These are phyloP conservation scores for Ramazzottius varieornatus DNA, from an alignment of 2,888 invertebrate species.

Conservation along the genomic window DNA sequence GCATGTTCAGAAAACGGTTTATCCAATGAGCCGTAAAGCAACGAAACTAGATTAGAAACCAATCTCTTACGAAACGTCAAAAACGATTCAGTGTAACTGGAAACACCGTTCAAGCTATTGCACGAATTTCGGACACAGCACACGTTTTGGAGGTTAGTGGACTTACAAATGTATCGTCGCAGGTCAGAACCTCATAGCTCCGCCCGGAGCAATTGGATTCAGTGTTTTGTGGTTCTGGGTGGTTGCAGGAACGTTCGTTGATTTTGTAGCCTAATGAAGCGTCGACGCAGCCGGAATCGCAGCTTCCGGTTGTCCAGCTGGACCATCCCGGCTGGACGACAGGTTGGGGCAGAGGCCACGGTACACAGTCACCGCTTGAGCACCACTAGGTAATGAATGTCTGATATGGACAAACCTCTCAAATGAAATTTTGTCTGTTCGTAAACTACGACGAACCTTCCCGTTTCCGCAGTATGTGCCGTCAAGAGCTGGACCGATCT, in stretches of 20 bases:
- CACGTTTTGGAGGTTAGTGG: no score
- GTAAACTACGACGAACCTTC: background rate
- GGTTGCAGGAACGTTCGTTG: background rate
- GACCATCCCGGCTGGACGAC: background rate
- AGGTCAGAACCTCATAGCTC: background rate
- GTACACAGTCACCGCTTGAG: background rate
- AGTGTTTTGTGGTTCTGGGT: background rate
- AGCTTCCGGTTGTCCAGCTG: background rate
- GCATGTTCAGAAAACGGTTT: no score
- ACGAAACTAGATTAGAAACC: no score
- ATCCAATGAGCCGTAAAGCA: no score
- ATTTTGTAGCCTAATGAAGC: background rate
- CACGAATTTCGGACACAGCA: no score
- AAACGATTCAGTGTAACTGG: no score
- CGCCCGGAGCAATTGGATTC: background rate
- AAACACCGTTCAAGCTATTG: no score
- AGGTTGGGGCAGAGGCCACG: background rate
- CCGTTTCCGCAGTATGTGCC: background rate
- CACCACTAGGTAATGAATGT: background rate
- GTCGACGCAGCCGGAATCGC: background rate
- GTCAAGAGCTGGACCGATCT: background rate
- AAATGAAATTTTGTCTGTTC: background rate
- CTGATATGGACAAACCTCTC: background rate
- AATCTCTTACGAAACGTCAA: no score
- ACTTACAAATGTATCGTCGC: background rate